Evolutionary conservation across 2,888 invertebrate genomes (phyloP).

Genomic region (Drosophila peninsularis): DNA sequence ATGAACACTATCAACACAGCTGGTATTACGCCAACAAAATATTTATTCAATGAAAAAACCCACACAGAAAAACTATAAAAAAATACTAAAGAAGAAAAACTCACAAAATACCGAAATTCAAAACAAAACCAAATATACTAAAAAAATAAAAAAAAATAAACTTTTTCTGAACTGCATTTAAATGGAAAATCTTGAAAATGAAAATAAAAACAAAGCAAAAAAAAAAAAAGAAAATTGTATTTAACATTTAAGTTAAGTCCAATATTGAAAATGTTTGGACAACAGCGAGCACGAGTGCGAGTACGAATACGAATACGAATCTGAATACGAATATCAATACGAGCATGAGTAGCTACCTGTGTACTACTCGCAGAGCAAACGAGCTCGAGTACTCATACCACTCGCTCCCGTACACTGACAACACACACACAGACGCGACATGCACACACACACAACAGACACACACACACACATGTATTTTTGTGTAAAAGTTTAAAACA

Average conservation of each 20-base stretch:
- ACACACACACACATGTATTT: constrained; percentile 55
- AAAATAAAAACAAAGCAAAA: too few species aligned
- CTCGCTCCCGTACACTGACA: constrained; percentile 21
- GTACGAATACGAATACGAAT: constrained; percentile 11
- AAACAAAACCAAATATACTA: constrained; percentile 31
- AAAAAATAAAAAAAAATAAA: constrained; percentile 4
- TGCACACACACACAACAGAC: constrained; percentile 26
- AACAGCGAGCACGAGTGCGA: constrained; percentile 18
- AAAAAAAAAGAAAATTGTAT: constrained; percentile 61
- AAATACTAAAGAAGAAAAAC: constrained; percentile 18
- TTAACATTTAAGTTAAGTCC: constrained; percentile 69
- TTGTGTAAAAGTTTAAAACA: constrained; percentile 71
- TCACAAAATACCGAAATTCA: constrained; percentile 4
- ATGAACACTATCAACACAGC: constrained; percentile 22
- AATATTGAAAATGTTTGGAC: constrained; percentile 38
- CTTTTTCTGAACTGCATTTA: constrained; percentile 79
- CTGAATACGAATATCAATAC: constrained; percentile 3
- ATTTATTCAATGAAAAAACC: constrained; percentile 35
- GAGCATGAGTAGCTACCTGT: constrained; percentile 6
- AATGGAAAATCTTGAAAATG: constrained; percentile 67
- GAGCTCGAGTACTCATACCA: constrained; percentile 28
- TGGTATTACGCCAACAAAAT: constrained; percentile 16
- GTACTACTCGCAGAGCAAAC: constrained; percentile 15
- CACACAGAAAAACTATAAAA: constrained; percentile 11
- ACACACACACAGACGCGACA: constrained; percentile 22